phyloP scores from a whole-genome alignment of 1,140 invertebrate genomes.

The Ips typographus region DNA sequence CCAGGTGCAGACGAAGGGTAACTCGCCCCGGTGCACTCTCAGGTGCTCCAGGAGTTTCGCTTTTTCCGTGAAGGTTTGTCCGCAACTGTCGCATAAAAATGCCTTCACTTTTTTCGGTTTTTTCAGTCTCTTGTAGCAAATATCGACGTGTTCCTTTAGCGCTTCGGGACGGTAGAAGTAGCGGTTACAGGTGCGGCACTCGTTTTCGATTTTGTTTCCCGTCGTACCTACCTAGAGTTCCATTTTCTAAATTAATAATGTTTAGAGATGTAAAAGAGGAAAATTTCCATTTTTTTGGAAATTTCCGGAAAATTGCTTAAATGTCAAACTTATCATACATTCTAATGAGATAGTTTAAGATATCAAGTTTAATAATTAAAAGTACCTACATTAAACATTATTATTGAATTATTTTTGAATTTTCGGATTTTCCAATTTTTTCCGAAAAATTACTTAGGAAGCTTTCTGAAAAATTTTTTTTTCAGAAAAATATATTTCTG shows the following conservation, averaged over 20 bases:
- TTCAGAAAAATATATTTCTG: too few relatives aligned
- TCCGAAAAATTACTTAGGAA: too few relatives aligned
- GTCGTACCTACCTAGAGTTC: slow-evolving; percentile 32
- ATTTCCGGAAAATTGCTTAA: too few relatives aligned
- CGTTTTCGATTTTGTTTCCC: slow-evolving; percentile 39
- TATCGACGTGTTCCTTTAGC: slow-evolving; percentile 54
- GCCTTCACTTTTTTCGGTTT: slow-evolving; percentile 40
- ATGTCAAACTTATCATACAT: too few relatives aligned
- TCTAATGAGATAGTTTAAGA: too few relatives aligned
- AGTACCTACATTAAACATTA: too few relatives aligned
- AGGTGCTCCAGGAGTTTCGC: slow-evolving; percentile 61
- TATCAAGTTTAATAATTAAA: too few relatives aligned
- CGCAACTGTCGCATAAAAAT: slow-evolving; percentile 57
- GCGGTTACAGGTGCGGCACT: slow-evolving; percentile 50
- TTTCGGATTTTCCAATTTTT: too few relatives aligned
- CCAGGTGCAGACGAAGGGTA: slow-evolving; percentile 55
- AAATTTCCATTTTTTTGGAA: too few relatives aligned
- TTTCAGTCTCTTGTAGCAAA: slow-evolving; percentile 30
- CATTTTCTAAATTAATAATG: slow-evolving; percentile 50
- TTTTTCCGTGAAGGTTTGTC: slow-evolving; percentile 59
- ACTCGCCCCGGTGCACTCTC: slow-evolving; percentile 58
- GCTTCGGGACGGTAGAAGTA: slow-evolving; percentile 53
- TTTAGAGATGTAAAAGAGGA: too few relatives aligned
- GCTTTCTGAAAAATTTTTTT: too few relatives aligned
- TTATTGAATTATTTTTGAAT: too few relatives aligned